A percentile compares a stretch with the other conserved stretches of the same genome.
phyloP scores from a whole-genome alignment of 2,113 vertebrate species.

The Ursus arctos region DNA sequence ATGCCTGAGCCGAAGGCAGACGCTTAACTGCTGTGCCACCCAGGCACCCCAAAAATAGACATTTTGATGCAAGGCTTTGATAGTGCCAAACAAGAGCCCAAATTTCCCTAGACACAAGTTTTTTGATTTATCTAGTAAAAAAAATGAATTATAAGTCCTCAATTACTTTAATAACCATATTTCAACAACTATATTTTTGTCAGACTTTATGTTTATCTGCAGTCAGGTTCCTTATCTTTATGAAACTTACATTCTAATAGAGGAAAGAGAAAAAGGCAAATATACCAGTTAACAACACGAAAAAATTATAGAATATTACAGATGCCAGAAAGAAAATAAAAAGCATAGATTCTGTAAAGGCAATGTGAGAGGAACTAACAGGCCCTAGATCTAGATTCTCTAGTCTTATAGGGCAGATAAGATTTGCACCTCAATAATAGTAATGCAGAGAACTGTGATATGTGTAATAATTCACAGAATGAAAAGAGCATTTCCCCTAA shows the following conservation, averaged over 20 bases:
- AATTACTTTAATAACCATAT: neutral
- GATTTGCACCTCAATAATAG: neutral
- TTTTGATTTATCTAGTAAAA: neutral
- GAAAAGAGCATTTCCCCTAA: neutral
- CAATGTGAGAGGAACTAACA: neutral
- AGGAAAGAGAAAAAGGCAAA: neutral
- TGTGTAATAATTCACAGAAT: neutral
- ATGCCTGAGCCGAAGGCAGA: no score
- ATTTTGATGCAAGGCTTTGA: neutral
- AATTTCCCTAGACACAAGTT: neutral
- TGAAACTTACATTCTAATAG: neutral
- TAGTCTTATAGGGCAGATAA: neutral
- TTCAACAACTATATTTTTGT: neutral
- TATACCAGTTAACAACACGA: neutral
- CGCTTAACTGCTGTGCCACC: no score
- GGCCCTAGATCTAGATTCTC: accelerated
- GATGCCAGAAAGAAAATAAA: neutral
- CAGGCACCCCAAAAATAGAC: neutral
- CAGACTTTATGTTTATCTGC: neutral
- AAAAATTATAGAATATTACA: neutral
- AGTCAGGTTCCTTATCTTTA: neutral
- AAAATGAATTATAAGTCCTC: neutral
- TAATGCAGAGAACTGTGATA: neutral
- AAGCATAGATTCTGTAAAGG: neutral
- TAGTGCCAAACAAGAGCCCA: neutral